A percentile compares a stretch with the other conserved stretches of the same genome.
Evolutionary conservation across 2,888 invertebrate genomes (phyloP).

Genomic region (Acanthosepion lycidas): DNA sequence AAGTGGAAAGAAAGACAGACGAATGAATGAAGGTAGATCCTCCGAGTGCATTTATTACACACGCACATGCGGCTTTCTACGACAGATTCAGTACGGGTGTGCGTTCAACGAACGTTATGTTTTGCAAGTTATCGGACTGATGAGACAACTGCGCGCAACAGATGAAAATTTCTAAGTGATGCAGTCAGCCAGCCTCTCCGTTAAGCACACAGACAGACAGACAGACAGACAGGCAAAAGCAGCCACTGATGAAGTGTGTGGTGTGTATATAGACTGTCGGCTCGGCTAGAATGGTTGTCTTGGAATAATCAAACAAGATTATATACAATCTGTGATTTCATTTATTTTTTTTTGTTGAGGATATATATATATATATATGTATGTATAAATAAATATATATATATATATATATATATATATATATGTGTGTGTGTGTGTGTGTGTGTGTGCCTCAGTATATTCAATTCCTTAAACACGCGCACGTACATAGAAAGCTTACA

Average conservation of each 20-base stretch:
- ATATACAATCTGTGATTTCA: neutral
- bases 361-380: neutral
- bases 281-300: neutral
- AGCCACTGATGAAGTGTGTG: slow-evolving; percentile 10
- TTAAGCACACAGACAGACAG: neutral
- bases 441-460: neutral
- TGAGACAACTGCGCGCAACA: slow-evolving; percentile 13
- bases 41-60: too few relatives aligned
- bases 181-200: slow-evolving; percentile 33
- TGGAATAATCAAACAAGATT: neutral
- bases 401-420: neutral
- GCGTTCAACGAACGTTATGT: neutral
- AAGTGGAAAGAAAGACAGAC: too few relatives aligned
- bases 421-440: neutral
- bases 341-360: too few relatives aligned
- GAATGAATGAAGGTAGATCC: too few relatives aligned
- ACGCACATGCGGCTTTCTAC: too few relatives aligned
- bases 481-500: neutral
- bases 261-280: neutral
- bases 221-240: slow-evolving; percentile 10
- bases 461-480: neutral
- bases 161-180: slow-evolving; percentile 9
- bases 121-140: neutral
- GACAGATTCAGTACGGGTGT: neutral
- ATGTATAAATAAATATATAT: neutral